Percentiles rank a stretch among this genome's conserved stretches.
phyloP scores from a whole-genome alignment of 1,140 invertebrate species.

The Lamellibrachia luymesi region DNA sequence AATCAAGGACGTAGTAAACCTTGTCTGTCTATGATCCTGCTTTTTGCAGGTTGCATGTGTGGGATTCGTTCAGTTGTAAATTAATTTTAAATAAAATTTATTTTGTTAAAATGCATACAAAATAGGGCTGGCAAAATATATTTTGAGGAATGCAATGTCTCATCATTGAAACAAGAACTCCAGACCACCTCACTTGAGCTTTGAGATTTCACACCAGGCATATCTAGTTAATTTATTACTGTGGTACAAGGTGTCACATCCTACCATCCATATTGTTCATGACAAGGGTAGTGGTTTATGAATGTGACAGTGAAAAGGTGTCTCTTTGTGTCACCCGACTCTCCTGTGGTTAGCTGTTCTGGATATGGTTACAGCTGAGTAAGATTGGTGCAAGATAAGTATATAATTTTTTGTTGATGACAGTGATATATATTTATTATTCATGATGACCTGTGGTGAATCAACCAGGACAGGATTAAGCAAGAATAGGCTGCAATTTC shows the following conservation, averaged over 20 bases:
- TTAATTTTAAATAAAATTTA: not conserved
- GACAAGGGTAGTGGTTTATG: not conserved
- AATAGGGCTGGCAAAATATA: not conserved
- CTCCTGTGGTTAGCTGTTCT: not conserved
- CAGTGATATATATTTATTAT: no score
- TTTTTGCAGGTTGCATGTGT: not conserved
- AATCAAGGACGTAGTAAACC: not conserved
- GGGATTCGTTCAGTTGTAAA: not conserved
- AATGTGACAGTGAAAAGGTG: not conserved
- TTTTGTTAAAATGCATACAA: not conserved
- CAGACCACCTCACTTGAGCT: not conserved
- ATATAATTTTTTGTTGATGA: no score
- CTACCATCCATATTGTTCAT: not conserved
- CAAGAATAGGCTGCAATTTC: not conserved
- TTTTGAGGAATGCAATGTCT: not conserved
- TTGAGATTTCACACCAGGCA: not conserved
- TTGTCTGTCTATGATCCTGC: not conserved
- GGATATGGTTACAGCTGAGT: not conserved
- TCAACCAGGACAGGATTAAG: not conserved
- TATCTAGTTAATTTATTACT: not conserved
- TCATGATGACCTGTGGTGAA: not conserved
- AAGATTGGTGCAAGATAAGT: no score
- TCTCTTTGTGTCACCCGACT: not conserved
- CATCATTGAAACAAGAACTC: no score
- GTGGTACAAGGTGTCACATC: not conserved